Conservation (phyloP, 2,113 vertebrate genomes). For the Poecilia latipinna region DNA sequence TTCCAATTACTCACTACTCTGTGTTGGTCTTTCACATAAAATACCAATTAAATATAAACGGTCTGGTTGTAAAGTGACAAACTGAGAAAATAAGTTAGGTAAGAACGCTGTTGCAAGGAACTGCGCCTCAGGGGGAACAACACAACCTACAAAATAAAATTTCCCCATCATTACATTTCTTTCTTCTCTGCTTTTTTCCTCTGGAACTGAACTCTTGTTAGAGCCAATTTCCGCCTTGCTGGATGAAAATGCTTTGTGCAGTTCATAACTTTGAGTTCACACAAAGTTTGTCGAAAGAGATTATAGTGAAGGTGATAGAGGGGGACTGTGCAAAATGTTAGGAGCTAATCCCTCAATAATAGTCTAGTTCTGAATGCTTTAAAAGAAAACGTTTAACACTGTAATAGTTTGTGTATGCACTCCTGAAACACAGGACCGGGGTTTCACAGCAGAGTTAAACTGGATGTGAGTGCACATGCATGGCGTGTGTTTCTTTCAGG, state of each 20-base stretch:
- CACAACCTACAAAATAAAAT: neutral
- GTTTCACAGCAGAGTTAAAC: neutral
- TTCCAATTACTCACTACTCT: neutral
- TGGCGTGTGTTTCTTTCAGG: neutral
- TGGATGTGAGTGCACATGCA: neutral
- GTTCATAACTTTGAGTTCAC: constrained; percentile 45
- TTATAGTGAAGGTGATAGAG: constrained; percentile 54
- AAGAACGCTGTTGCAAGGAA: neutral
- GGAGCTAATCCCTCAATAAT: constrained; percentile 59
- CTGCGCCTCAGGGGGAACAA: neutral
- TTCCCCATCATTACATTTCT: constrained; percentile 9
- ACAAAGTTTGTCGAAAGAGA: constrained; percentile 62
- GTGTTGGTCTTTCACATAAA: neutral
- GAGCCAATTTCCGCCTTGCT: constrained; percentile 40
- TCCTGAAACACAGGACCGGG: neutral
- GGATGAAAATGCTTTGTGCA: constrained; percentile 56
- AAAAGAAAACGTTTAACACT: neutral
- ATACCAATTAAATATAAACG: neutral
- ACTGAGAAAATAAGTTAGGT: neutral
- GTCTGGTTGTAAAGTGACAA: neutral
- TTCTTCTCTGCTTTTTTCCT: neutral
- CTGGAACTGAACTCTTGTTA: constrained; percentile 18
- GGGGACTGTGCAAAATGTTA: constrained; percentile 46
- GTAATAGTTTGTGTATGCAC: constrained; percentile 3
- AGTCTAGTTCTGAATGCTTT: constrained; percentile 17